phyloP scores from a whole-genome alignment of 2,888 invertebrate species.

The Teinopalpus imperialis region DNA sequence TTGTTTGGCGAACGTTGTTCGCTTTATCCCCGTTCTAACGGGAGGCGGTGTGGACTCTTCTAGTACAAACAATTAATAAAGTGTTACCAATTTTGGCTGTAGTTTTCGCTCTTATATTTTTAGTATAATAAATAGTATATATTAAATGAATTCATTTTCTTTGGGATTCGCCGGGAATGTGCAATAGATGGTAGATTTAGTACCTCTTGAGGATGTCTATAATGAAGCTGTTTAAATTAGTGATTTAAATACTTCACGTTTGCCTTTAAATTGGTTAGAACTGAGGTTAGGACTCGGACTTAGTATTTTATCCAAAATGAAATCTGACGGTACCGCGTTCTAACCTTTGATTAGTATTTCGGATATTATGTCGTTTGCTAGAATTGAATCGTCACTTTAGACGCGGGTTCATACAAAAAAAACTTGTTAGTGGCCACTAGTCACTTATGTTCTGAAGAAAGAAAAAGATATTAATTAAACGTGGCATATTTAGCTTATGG shows the following conservation, averaged over 20 bases:
- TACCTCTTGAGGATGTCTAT: conserved; percentile 44
- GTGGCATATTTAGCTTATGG: too few relatives aligned
- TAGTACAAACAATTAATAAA: conserved; percentile 44
- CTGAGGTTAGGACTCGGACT: not conserved
- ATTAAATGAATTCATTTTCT: conserved; percentile 52
- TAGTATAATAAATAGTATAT: conserved; percentile 46
- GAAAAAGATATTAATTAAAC: too few relatives aligned
- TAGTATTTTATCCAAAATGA: too few relatives aligned
- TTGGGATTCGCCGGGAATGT: conserved; percentile 77
- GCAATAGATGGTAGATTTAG: conserved; percentile 71
- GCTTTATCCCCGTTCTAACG: conserved; percentile 28
- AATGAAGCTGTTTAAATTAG: conserved; percentile 52
- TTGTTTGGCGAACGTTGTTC: conserved; percentile 28
- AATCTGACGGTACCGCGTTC: too few relatives aligned
- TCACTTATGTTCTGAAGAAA: too few relatives aligned
- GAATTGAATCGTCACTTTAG: not conserved
- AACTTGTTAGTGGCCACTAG: too few relatives aligned
- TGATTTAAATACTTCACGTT: conserved; percentile 46
- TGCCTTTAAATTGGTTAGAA: conserved; percentile 37
- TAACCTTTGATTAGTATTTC: not conserved
- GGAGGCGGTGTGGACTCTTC: conserved; percentile 57
- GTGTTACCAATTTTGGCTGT: conserved; percentile 66
- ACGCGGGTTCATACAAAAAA: too few relatives aligned
- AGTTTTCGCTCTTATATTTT: conserved; percentile 46
- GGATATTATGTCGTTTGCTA: not conserved